Evolutionary conservation across 2,113 vertebrate species (phyloP), one percentile per base, ranked within the genome.

Genomic region (Thamnaconus septentrionalis): DNA sequence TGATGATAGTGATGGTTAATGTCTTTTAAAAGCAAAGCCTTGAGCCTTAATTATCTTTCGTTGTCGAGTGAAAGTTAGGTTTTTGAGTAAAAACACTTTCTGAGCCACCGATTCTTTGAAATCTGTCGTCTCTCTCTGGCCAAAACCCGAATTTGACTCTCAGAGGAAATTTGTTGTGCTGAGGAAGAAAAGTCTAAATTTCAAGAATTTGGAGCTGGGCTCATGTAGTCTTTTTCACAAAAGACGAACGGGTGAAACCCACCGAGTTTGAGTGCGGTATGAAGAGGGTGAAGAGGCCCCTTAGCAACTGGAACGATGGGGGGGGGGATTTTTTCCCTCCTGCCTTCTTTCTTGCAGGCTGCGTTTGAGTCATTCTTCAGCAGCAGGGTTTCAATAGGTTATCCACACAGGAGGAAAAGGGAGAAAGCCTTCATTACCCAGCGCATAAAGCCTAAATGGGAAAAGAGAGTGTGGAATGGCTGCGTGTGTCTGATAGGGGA

Each of bases 301-400:
- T 7, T 4, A 69, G 62, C 52, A 61, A 56, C 56, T 44, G 53
- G 50, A 76, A 72, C 64, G 64, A 62, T 71, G 70, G 82, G 79
- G 41, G 18, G 18, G 18, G 18, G 18, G 18, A 2, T 31, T 31
- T 31, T 31, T 31, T 31, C 18, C 18, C 18, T 31, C 18, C 18
- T 2, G 2, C 18, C 18, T 31, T 31, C 18, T 31, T 31, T 31
- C 18, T 31, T 68, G 71, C 64, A 75, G 73, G 72, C 42, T 54
- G 59, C 64, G 62, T 80, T 81, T 73, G 82, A 83, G 66, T 78
- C 49, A 50, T 74, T 81, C 71, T 88, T 85, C 71, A 78, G 65
- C 61, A 83, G 75, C 59, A 57, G 46, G 52, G 73, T 74, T 82
- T 90, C 87, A 87, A 87, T 89, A 87, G 77, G 64, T 84, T 84